These are phyloP conservation scores for Micrastur ruficollis DNA, from an alignment of 2,797 vertebrate species.

Conservation along the genomic window DNA sequence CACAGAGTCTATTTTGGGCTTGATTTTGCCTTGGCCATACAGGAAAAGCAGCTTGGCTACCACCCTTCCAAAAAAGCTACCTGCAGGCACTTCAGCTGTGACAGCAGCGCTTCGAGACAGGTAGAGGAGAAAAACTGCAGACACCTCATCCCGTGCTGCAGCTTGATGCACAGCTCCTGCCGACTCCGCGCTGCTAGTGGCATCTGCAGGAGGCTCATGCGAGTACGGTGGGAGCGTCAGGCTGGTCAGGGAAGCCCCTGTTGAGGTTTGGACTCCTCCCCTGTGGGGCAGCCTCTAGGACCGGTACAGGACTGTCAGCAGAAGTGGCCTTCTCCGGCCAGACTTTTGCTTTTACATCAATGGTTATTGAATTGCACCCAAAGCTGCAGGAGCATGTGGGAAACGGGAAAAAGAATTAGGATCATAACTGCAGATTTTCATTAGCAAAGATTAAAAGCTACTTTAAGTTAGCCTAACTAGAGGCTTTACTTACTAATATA, in stretches of 20 bases:
- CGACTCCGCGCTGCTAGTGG: not conserved
- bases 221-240: accelerated
- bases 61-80: constrained; percentile 63
- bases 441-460: constrained; percentile 44
- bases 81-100: not conserved
- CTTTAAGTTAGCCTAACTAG: not conserved
- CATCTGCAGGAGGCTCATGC: accelerated
- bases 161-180: not conserved
- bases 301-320: not conserved
- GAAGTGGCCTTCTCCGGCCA: not conserved
- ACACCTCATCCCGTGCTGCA: accelerated
- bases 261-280: not conserved
- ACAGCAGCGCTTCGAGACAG: not conserved
- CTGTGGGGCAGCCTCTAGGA: not conserved
- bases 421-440: constrained; percentile 32
- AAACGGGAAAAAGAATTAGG: not conserved
- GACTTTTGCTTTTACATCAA: not conserved
- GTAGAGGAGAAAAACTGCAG: not conserved
- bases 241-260: not conserved
- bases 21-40: constrained; percentile 89
- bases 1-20: constrained; percentile 91
- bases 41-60: constrained; percentile 83
- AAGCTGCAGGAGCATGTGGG: not conserved
- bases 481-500: not conserved
- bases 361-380: not conserved